A percentile compares a stretch with the other conserved stretches of the same genome.
phyloP scores from a whole-genome alignment of 2,888 invertebrate species.

The Phytoseiulus persimilis region DNA sequence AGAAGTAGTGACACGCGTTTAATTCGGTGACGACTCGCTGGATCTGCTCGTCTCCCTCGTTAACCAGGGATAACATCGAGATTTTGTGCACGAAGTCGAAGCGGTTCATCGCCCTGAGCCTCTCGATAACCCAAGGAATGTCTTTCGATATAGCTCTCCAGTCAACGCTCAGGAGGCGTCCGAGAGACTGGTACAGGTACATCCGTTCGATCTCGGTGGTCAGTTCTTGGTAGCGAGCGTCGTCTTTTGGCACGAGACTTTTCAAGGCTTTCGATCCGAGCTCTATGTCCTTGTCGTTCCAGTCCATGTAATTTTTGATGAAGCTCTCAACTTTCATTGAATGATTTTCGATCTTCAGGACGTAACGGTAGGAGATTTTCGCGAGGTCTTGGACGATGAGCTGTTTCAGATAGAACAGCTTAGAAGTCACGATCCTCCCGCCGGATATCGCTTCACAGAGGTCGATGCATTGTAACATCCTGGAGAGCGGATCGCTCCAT shows the following conservation, averaged over 20 bases:
- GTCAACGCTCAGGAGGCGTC: neutral
- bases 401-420: constrained; percentile 19
- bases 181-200: constrained; percentile 8
- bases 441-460: constrained; percentile 32
- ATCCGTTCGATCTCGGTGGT: constrained; percentile 21
- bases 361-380: constrained; percentile 9
- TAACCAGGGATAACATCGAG: neutral
- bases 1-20: constrained; percentile 17
- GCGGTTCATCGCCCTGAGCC: neutral
- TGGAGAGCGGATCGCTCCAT: constrained; percentile 6
- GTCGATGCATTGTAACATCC: constrained; percentile 16
- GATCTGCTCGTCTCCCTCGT: neutral
- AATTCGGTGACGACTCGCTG: constrained; percentile 18
- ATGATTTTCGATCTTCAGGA: neutral
- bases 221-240: neutral
- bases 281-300: constrained; percentile 30
- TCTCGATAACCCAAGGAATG: constrained; percentile 8
- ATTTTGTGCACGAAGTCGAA: constrained; percentile 26
- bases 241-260: constrained; percentile 5
- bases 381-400: neutral
- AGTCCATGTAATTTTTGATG: constrained; percentile 8
- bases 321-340: neutral
- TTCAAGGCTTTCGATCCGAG: constrained; percentile 8
- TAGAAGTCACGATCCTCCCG: neutral
- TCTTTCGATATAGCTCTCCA: neutral